Percentiles rank a stretch among this genome's conserved stretches.
Evolutionary conservation across 2,113 vertebrate genomes (phyloP).

Genomic region (Alosa alosa): DNA sequence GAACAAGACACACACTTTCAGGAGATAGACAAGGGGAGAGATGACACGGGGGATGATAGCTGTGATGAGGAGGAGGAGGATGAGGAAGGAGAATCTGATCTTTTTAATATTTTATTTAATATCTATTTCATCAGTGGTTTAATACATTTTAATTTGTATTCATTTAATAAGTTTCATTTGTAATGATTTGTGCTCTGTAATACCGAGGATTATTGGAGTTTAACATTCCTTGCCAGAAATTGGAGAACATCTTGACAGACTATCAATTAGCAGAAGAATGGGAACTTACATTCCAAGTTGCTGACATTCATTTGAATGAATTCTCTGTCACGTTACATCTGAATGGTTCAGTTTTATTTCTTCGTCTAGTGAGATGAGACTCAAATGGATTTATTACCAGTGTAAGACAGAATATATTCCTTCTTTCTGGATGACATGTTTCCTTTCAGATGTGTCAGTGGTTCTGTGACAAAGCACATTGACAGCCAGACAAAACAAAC

Average conservation of each 20-base stretch:
- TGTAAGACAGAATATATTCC: not conserved
- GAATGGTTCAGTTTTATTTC: not conserved
- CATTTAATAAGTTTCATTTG: constrained; percentile 5
- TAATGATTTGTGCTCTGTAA: not conserved
- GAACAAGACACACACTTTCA: constrained; percentile 3
- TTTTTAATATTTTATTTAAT: not conserved
- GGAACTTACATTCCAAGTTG: constrained; percentile 2
- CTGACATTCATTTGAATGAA: not conserved
- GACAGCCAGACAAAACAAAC: constrained; percentile 1
- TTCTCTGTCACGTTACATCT: not conserved
- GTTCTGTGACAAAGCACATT: not conserved
- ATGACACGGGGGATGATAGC: not conserved
- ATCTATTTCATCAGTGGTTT: not conserved
- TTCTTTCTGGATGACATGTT: not conserved
- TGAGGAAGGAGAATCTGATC: not conserved
- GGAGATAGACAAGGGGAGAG: constrained; percentile 24
- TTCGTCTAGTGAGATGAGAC: not conserved
- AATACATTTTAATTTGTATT: not conserved
- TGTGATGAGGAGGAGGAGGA: not conserved
- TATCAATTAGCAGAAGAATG: constrained; percentile 6
- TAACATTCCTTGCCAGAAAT: not conserved
- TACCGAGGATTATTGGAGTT: not conserved
- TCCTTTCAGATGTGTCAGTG: not conserved
- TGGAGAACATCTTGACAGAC: not conserved
- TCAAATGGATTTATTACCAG: not conserved